Evolutionary conservation across 1,140 invertebrate species (phyloP).

Genomic region (Hyphantria cunea): DNA sequence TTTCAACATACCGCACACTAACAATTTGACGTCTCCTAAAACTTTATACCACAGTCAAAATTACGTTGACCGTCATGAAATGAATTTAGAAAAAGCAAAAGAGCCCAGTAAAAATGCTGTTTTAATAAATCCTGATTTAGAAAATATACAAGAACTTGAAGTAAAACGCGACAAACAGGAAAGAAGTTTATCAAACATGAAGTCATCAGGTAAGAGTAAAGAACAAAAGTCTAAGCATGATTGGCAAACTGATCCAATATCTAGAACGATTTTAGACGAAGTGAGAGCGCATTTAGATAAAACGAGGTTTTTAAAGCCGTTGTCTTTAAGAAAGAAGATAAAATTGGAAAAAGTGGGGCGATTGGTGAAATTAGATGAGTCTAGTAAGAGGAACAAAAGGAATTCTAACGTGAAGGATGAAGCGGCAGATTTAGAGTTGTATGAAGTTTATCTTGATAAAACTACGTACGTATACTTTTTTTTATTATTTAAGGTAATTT

Average conservation of each 20-base stretch:
- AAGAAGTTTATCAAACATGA: no score
- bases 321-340: slow-evolving; percentile 52
- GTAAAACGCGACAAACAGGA: slow-evolving; percentile 10
- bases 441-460: slow-evolving; percentile 55
- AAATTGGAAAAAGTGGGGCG: slow-evolving; percentile 65
- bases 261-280: slow-evolving; percentile 55
- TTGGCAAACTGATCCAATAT: slow-evolving; percentile 58
- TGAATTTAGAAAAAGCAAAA: background rate
- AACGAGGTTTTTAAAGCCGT: slow-evolving; percentile 48
- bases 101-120: slow-evolving; percentile 1
- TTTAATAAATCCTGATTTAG: slow-evolving; percentile 26
- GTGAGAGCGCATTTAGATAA: slow-evolving; percentile 56
- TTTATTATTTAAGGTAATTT: no score
- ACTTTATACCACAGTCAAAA: slow-evolving; percentile 10
- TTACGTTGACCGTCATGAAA: background rate
- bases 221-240: slow-evolving; percentile 37
- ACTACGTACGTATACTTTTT: slow-evolving; percentile 53
- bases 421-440: slow-evolving; percentile 19
- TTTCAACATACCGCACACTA: slow-evolving; percentile 49
- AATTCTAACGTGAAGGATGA: slow-evolving; percentile 5
- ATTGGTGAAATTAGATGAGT: slow-evolving; percentile 57
- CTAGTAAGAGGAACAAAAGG: slow-evolving; percentile 47
- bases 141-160: slow-evolving; percentile 17
- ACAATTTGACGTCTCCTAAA: slow-evolving; percentile 20
- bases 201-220: slow-evolving; percentile 4